Evolutionary conservation across 1,140 invertebrate species (phyloP).

Genomic region (Hycleus phaleratus): DNA sequence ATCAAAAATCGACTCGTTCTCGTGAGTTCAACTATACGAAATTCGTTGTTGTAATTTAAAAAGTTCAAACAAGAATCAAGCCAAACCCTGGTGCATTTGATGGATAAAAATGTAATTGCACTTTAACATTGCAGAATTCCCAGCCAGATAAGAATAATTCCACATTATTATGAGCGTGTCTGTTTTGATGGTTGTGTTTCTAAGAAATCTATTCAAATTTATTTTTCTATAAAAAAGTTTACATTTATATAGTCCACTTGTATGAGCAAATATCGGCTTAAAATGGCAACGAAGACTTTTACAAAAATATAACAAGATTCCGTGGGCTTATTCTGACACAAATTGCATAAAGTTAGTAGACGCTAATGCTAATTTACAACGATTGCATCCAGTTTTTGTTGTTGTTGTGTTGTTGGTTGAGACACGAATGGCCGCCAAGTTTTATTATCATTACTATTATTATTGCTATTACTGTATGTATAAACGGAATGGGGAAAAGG

Average conservation of each 20-base stretch:
- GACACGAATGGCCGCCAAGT: conserved; percentile 26
- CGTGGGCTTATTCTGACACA: conserved; percentile 36
- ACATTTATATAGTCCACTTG: conserved; percentile 7
- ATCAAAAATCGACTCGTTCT: too few species aligned
- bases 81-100: too few species aligned
- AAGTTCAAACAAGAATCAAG: too few species aligned
- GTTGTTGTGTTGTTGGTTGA: conserved; percentile 11
- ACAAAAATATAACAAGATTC: conserved; percentile 1
- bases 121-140: too few species aligned
- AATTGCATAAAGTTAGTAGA: conserved; percentile 38
- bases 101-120: too few species aligned
- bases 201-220: too few species aligned
- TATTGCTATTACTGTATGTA: not conserved
- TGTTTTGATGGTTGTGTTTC: too few species aligned
- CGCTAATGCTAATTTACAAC: conserved; percentile 39
- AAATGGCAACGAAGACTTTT: not conserved
- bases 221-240: conserved; percentile 8
- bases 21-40: too few species aligned
- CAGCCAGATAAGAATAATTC: too few species aligned
- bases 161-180: too few species aligned
- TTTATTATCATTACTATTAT: conserved; percentile 17
- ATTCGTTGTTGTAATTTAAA: too few species aligned
- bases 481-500: conserved; percentile 22
- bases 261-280: conserved; percentile 15
- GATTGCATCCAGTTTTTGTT: conserved; percentile 25